These are phyloP conservation scores for Lycophotia porphyrea DNA, from an alignment of 2,888 invertebrate genomes.

Conservation along the genomic window DNA sequence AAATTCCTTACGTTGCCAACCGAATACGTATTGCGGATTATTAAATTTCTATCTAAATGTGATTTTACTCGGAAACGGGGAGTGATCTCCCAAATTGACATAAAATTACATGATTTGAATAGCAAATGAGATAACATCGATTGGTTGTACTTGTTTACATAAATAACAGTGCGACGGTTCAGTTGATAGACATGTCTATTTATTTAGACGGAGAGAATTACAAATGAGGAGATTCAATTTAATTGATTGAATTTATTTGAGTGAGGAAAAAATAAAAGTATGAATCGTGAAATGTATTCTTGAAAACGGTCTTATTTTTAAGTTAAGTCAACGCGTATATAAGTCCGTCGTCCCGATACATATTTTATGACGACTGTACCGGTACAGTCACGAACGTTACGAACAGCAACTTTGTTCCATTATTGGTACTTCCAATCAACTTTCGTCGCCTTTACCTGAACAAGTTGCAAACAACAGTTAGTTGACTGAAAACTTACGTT, in stretches of 20 bases:
- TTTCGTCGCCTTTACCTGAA: conserved; percentile 51
- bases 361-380: conserved; percentile 23
- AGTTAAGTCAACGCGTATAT: conserved; percentile 7
- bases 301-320: conserved; percentile 6
- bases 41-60: conserved; percentile 55
- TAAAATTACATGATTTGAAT: conserved; percentile 63
- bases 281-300: background rate
- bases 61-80: conserved; percentile 51
- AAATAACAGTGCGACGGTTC: conserved; percentile 34
- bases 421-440: conserved; percentile 64
- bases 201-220: conserved; percentile 43
- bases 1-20: conserved; percentile 53
- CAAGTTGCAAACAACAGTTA: conserved; percentile 61
- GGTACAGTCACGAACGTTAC: conserved; percentile 19
- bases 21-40: conserved; percentile 28
- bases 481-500: conserved; percentile 55
- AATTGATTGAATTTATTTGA: conserved; percentile 3
- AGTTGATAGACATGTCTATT: conserved; percentile 44
- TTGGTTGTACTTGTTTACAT: conserved; percentile 54
- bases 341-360: conserved; percentile 19
- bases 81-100: conserved; percentile 63
- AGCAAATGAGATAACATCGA: conserved; percentile 60
- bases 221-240: conserved; percentile 42
- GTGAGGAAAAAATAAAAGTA: background rate
- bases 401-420: conserved; percentile 50